phyloP scores from a whole-genome alignment of 2,888 invertebrate genomes.

The Patella ulyssiponensis region DNA sequence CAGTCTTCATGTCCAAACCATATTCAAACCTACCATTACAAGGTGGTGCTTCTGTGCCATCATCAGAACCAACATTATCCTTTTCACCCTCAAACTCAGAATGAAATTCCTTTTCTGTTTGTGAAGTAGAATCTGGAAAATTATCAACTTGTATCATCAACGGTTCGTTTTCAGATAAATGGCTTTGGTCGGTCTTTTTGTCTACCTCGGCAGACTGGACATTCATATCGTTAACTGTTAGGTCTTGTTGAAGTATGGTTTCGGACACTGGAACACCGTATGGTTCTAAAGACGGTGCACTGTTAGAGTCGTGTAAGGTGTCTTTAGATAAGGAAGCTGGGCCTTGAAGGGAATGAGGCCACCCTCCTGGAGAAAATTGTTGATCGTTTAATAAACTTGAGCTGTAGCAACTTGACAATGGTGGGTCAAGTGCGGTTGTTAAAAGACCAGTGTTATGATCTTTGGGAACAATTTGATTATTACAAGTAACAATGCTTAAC shows the following conservation, averaged over 20 bases:
- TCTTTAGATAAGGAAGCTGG: not conserved
- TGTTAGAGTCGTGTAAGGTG: not conserved
- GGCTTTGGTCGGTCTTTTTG: not conserved
- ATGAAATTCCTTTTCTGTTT: not conserved
- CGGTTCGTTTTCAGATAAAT: not conserved
- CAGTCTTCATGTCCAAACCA: too few species aligned
- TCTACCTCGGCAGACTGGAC: not conserved
- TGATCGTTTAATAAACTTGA: not conserved
- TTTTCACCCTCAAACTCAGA: not conserved
- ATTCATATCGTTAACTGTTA: not conserved
- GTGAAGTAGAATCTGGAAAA: too few species aligned
- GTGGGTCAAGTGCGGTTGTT: not conserved
- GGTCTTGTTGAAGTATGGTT: constrained; percentile 4
- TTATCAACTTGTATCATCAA: too few species aligned
- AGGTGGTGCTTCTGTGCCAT: not conserved
- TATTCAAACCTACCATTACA: too few species aligned
- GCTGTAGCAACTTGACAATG: not conserved
- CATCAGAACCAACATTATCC: not conserved
- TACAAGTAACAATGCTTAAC: not conserved
- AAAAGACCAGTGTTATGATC: not conserved
- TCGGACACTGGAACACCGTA: not conserved
- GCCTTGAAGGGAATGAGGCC: not conserved
- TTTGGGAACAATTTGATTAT: not conserved
- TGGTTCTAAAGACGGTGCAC: not conserved
- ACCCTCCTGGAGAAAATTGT: not conserved